phyloP scores from a whole-genome alignment of 2,888 invertebrate species.

The Metellina segmentata region DNA sequence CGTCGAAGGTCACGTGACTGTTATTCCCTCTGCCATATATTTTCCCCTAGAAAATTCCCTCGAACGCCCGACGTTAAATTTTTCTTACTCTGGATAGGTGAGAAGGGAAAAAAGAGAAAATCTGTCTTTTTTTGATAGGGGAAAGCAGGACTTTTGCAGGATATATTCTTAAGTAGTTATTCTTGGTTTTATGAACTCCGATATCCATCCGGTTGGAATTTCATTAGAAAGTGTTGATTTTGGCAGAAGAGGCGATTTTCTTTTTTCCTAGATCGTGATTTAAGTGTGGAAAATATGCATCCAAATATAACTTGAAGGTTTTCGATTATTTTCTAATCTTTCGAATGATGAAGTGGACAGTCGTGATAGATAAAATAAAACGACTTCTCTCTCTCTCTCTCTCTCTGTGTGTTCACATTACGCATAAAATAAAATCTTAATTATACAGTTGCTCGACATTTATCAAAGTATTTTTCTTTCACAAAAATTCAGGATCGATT shows the following conservation, averaged over 20 bases:
- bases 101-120: neutral
- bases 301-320: neutral
- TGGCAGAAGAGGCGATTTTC: neutral
- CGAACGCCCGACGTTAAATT: constrained; percentile 29
- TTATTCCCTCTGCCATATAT: neutral
- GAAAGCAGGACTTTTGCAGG: constrained; percentile 16
- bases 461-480: neutral
- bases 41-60: neutral
- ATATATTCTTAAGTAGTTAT: constrained; percentile 41
- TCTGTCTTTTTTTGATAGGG: constrained; percentile 21
- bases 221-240: neutral
- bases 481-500: neutral
- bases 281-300: neutral
- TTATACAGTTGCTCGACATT: neutral
- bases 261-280: neutral
- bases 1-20: constrained; percentile 54
- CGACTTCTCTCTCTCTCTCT: neutral
- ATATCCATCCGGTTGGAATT: neutral
- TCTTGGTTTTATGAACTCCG: constrained; percentile 51
- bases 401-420: neutral
- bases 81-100: constrained; percentile 2
- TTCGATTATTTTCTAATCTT: neutral
- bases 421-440: neutral
- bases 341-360: neutral
- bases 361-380: neutral